Conservation (phyloP, 2,888 invertebrate species). For the Dolichomitus sp. region DNA sequence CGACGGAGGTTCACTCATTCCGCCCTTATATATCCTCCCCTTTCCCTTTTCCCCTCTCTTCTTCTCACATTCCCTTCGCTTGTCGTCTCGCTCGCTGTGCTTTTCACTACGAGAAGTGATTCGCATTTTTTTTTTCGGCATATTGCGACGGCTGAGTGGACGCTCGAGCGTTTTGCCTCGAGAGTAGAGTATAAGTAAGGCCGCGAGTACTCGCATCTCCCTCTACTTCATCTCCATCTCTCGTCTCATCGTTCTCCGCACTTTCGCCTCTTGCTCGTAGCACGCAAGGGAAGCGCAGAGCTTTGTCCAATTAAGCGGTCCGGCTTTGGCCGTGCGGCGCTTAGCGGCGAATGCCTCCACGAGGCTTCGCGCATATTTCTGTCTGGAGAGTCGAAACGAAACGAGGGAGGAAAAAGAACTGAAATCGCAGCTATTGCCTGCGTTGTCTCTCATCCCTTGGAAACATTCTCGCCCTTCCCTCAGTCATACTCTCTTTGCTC, state of each 20-base stretch:
- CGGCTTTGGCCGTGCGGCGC: constrained; percentile 79
- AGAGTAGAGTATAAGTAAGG: constrained; percentile 48
- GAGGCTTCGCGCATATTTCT: constrained; percentile 83
- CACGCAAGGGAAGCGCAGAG: constrained; percentile 70
- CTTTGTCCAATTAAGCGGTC: constrained; percentile 86
- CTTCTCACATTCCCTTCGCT: constrained; percentile 34
- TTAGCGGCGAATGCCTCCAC: constrained; percentile 65
- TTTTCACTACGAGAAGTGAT: constrained; percentile 77
- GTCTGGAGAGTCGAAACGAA: constrained; percentile 78
- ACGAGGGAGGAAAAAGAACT: constrained; percentile 76
- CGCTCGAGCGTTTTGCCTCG: constrained; percentile 45
- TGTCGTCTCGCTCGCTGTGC: constrained; percentile 12
- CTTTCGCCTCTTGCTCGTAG: constrained; percentile 47
- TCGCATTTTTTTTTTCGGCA: constrained; percentile 81
- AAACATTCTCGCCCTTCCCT: constrained; percentile 50
- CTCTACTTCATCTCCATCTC: constrained; percentile 21
- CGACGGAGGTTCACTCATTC: constrained; percentile 52
- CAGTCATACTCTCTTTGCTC: constrained; percentile 57
- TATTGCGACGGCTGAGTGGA: constrained; percentile 82
- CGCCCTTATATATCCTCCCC: constrained; percentile 51
- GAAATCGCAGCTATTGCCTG: constrained; percentile 75
- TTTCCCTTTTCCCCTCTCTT: constrained; percentile 32
- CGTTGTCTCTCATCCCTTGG: constrained; percentile 37
- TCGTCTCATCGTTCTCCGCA: constrained; percentile 49
- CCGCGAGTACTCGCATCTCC: constrained; percentile 18